Conservation (phyloP, 2,797 vertebrate species). For the Enteromius unitaeniatus region DNA sequence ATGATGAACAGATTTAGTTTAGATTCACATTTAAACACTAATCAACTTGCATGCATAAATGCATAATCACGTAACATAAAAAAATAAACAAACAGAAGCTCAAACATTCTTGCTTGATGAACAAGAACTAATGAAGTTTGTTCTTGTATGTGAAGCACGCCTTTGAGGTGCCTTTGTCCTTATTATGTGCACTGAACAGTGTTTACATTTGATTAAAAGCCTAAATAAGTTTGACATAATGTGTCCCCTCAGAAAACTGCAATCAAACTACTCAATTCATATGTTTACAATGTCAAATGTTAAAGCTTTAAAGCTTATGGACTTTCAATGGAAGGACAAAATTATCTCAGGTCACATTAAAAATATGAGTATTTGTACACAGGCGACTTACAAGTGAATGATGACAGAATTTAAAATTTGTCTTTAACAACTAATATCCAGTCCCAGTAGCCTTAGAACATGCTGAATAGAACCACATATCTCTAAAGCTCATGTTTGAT, state of each 20-base stretch:
- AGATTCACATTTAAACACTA: background rate
- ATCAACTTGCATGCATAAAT: background rate
- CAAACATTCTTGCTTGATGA: background rate
- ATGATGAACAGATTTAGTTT: background rate
- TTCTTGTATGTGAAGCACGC: background rate
- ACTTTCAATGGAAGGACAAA: background rate
- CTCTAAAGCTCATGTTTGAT: constrained; percentile 21
- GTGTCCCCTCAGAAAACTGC: background rate
- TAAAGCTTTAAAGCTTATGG: background rate
- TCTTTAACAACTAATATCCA: background rate
- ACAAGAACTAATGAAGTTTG: background rate
- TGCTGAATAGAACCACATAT: constrained; percentile 5
- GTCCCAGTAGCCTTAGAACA: constrained; percentile 1
- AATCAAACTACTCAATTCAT: background rate
- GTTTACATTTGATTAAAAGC: constrained; percentile 10
- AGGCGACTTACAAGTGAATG: background rate
- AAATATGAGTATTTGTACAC: background rate
- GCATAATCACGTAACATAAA: background rate
- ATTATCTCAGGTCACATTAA: background rate
- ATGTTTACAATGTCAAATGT: background rate
- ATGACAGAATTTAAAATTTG: background rate
- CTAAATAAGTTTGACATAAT: background rate
- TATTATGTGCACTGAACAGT: background rate
- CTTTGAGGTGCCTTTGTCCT: background rate
- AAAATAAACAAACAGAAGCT: background rate